These are phyloP conservation scores for Calliphora vomitoria DNA, from an alignment of 2,888 invertebrate genomes.

Conservation along the genomic window DNA sequence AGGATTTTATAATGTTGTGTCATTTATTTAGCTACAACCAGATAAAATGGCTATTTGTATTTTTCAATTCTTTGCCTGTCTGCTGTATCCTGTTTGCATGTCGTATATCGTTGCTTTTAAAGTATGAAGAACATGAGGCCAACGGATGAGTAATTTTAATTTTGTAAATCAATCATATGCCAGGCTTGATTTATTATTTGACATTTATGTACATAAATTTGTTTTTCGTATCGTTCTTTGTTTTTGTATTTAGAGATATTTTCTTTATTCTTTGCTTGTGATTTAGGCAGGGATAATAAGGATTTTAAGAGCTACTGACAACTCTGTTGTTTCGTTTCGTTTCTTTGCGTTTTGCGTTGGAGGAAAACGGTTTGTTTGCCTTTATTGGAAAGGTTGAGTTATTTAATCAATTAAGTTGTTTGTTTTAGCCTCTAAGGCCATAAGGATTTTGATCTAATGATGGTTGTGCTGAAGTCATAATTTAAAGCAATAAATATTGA, in stretches of 20 bases:
- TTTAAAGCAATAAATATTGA: slow-evolving; percentile 3
- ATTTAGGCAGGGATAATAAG: slow-evolving; percentile 15
- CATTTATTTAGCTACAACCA: slow-evolving; percentile 47
- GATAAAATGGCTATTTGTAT: slow-evolving; percentile 5
- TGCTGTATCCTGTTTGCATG: not conserved
- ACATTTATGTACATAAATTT: slow-evolving; percentile 27
- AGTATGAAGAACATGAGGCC: not conserved
- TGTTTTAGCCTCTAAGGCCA: slow-evolving; percentile 11
- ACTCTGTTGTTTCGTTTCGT: not conserved
- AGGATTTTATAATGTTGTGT: slow-evolving; percentile 57
- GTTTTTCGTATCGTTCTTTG: not conserved
- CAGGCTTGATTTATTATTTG: slow-evolving; percentile 49
- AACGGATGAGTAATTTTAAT: slow-evolving; percentile 44
- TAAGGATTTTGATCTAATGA: not conserved
- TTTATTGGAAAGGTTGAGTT: not conserved
- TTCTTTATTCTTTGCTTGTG: not conserved
- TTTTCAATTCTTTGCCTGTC: not conserved
- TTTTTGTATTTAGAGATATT: slow-evolving; percentile 1
- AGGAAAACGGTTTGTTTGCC: not conserved
- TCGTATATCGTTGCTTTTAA: not conserved
- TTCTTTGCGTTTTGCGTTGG: too few species aligned
- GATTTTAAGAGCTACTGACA: not conserved
- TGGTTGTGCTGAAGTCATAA: not conserved
- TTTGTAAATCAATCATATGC: slow-evolving; percentile 66
- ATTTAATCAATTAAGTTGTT: slow-evolving; percentile 5